These are phyloP conservation scores for Catocala sponsa DNA, from an alignment of 2,888 invertebrate genomes.

Conservation along the genomic window DNA sequence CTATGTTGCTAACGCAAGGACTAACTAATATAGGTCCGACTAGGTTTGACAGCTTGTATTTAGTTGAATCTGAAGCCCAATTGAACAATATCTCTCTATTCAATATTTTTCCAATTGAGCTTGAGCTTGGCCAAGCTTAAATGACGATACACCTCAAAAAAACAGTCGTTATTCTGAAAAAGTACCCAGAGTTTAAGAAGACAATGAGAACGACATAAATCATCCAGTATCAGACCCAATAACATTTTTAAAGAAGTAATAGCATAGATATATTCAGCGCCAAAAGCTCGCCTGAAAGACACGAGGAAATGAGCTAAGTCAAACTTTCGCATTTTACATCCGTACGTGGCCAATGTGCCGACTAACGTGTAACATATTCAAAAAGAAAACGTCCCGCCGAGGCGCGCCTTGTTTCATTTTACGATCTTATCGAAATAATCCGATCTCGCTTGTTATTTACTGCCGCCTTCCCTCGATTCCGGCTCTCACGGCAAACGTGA, in stretches of 20 bases:
- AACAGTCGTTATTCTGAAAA: too few species aligned
- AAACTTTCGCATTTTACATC: constrained; percentile 68
- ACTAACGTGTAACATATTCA: constrained; percentile 76
- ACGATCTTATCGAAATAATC: constrained; percentile 88
- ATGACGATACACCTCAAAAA: too few species aligned
- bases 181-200: too few species aligned
- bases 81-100: too few species aligned
- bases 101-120: too few species aligned
- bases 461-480: constrained; percentile 80
- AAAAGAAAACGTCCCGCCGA: constrained; percentile 79
- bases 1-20: too few species aligned
- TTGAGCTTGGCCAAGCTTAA: too few species aligned
- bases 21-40: too few species aligned
- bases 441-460: constrained; percentile 87
- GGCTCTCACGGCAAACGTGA: constrained; percentile 67
- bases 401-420: constrained; percentile 86
- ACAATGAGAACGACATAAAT: too few species aligned
- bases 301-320: constrained; percentile 60
- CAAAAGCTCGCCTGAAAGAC: constrained; percentile 44
- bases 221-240: too few species aligned
- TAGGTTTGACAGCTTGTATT: too few species aligned
- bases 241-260: constrained; percentile 23
- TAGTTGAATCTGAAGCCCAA: too few species aligned
- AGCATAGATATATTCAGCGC: constrained; percentile 41
- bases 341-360: constrained; percentile 67